Evolutionary conservation across 2,113 vertebrate species (phyloP).

Genomic region (Xenus cinereus): DNA sequence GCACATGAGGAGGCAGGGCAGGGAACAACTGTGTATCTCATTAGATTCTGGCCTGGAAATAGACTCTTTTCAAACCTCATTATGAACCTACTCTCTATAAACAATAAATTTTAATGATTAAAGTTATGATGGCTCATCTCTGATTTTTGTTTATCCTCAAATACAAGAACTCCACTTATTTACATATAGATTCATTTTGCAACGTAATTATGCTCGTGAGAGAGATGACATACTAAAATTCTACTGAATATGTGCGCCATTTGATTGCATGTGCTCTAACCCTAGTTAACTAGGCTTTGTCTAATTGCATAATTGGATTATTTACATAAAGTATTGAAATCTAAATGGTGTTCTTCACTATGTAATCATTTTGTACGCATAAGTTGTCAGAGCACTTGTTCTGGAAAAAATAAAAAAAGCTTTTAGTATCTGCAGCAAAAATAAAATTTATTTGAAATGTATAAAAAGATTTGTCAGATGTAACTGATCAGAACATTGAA

Average conservation of each 20-base stretch:
- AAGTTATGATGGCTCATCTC: neutral
- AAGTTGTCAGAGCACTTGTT: neutral
- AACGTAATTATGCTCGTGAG: conserved; percentile 4
- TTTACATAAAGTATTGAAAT: conserved; percentile 36
- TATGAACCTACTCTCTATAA: neutral
- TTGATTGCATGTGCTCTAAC: conserved; percentile 41
- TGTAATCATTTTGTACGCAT: neutral
- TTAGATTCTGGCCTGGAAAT: neutral
- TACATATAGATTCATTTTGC: conserved; percentile 33
- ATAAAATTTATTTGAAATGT: neutral
- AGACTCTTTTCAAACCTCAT: neutral
- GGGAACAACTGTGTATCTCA: neutral
- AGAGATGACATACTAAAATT: neutral
- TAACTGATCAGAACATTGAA: neutral
- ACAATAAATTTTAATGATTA: neutral
- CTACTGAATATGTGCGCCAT: neutral
- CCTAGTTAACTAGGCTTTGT: conserved; percentile 36
- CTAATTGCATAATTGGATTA: conserved; percentile 45
- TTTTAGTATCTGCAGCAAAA: neutral
- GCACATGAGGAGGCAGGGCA: neutral
- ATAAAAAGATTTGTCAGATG: neutral
- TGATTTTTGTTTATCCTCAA: conserved; percentile 40
- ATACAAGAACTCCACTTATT: neutral
- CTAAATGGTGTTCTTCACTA: neutral
- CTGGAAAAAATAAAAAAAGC: neutral